Conservation (phyloP, 2,113 vertebrate species). For the Solea senegalensis region DNA sequence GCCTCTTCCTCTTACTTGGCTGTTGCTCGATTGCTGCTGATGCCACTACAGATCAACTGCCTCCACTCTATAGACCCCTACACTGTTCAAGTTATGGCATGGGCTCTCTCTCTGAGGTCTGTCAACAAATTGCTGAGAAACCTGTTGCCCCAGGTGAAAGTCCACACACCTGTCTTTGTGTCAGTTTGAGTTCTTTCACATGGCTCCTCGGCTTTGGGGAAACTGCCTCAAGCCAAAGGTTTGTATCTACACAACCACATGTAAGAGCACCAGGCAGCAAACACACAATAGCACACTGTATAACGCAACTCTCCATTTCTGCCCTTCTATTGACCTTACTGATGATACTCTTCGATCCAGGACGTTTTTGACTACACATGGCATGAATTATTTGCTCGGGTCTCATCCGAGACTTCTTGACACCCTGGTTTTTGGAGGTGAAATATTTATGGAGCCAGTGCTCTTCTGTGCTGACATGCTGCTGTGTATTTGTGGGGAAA, state of each 20-base stretch:
- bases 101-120: constrained; percentile 37
- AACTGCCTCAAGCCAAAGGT: constrained; percentile 49
- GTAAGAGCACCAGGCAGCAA: constrained; percentile 28
- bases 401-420: constrained; percentile 54
- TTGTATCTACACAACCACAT: constrained; percentile 51
- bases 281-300: constrained; percentile 33
- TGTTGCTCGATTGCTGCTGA: constrained; percentile 19
- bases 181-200: constrained; percentile 28
- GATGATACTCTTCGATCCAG: constrained; percentile 33
- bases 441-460: constrained; percentile 70
- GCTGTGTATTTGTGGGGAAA: constrained; percentile 62
- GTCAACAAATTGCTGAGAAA: constrained; percentile 53
- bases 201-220: constrained; percentile 37
- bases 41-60: constrained; percentile 35
- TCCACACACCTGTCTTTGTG: constrained; percentile 55
- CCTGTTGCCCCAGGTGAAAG: constrained; percentile 53
- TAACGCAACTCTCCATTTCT: constrained; percentile 44
- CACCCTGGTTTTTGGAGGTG: constrained; percentile 54
- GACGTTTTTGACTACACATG: constrained; percentile 63
- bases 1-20: constrained; percentile 10
- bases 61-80: constrained; percentile 25
- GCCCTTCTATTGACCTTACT: constrained; percentile 21
- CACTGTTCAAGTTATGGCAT: constrained; percentile 40
- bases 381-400: constrained; percentile 72
- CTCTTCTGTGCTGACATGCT: constrained; percentile 39